Evolutionary conservation across 2,888 invertebrate species (phyloP), one percentile per base, ranked within the genome.

Genomic region (Apamea epomidion): DNA sequence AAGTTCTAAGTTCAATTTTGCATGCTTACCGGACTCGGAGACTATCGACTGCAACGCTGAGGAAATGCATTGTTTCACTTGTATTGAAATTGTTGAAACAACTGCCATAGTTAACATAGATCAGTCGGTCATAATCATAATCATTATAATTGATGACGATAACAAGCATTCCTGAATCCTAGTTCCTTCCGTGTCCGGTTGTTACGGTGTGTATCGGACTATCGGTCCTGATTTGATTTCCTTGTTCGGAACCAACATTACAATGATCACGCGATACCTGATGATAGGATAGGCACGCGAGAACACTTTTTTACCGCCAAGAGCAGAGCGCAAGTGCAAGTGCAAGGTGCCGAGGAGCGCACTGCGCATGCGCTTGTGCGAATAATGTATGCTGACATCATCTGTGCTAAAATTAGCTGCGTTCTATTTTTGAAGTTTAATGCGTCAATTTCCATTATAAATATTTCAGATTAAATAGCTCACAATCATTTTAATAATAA

Each of bases 1-100:
- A 95, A 94, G 92, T 88, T 87, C 82, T 76, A 83, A 92, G 81
- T 91, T 87, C 86, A 86, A 94, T 94, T 94, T 91, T 90, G 88
- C 89, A 92, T 91, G 92, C 82, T 81, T 77, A 78, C 81, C 87
- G 89, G 87, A 90, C 87, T 83, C 76, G 78, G 83, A 89, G 80
- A 88, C 85, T 80, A 70, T 64, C 42, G 67, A 48, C 37, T 80
- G 86, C 86, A 81, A 65, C n/a, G 32, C 78, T 80, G 58, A 78
- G 71, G 72, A 81, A 88, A 88, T 78, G 68, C 48, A 84, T 68
- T 62, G 42, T 77, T 80, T 80, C 77, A 48, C 16, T 48, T 54
- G 25, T 60, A 69, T 76, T 72, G 45, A 60, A 71, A 72, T 51
- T 45, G 3, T 62, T 60, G 51, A 70, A 76, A 79, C 58, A 48